Evolutionary conservation across 2,888 invertebrate genomes (phyloP).

Genomic region (Rhynchonema sp.): DNA sequence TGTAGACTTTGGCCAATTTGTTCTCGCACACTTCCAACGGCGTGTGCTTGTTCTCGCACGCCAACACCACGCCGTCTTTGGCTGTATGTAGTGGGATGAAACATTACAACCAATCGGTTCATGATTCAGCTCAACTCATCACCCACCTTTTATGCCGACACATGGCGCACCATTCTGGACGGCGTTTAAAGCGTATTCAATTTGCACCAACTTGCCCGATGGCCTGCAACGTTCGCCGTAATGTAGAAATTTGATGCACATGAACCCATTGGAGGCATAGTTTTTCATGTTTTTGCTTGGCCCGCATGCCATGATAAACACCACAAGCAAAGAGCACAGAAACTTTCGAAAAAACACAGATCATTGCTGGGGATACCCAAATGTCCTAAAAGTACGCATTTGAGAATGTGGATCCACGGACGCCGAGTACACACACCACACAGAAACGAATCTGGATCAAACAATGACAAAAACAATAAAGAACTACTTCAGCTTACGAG

Average conservation of each 20-base stretch:
- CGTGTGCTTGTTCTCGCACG: constrained; percentile 95
- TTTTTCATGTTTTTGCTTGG: too few species aligned
- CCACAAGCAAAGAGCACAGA: too few species aligned
- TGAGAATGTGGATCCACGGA: too few species aligned
- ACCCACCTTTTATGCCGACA: constrained; percentile 80
- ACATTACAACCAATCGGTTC: not conserved
- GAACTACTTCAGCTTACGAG: constrained; percentile 38
- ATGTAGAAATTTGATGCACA: too few species aligned
- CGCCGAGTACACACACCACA: too few species aligned
- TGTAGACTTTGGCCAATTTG: constrained; percentile 85
- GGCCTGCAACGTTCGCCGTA: too few species aligned
- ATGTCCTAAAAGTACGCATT: too few species aligned
- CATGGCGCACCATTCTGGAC: constrained; percentile 95
- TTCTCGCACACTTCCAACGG: constrained; percentile 85
- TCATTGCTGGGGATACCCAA: too few species aligned
- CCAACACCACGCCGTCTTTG: constrained; percentile 89
- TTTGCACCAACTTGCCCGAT: constrained; percentile 95
- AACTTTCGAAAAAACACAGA: too few species aligned
- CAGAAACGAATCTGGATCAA: too few species aligned
- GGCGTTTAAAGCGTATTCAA: constrained; percentile 97
- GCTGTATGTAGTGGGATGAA: constrained; percentile 39
- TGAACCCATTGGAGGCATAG: too few species aligned
- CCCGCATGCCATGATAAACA: too few species aligned
- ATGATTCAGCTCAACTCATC: not conserved
- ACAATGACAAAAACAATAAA: not conserved